phyloP scores from a whole-genome alignment of 2,113 vertebrate species.

The Tenrec ecaudatus region DNA sequence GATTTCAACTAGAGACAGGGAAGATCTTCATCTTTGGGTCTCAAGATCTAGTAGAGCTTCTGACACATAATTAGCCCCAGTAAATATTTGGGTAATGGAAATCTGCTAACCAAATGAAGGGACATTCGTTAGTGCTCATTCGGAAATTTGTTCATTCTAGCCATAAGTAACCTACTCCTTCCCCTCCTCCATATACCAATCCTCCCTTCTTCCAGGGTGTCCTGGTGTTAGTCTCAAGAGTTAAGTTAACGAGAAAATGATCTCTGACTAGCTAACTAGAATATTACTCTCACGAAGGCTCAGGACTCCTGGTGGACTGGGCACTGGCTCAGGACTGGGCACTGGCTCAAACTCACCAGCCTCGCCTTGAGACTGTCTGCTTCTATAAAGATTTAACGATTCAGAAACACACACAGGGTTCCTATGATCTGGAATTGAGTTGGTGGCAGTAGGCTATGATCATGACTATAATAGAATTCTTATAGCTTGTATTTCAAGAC shows the following conservation, averaged over 20 bases:
- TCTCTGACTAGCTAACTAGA: not conserved
- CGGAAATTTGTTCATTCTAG: not conserved
- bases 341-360: too few relatives aligned
- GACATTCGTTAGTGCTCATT: not conserved
- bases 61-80: not conserved
- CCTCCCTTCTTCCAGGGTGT: not conserved
- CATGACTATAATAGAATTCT: not conserved
- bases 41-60: slow-evolving; percentile 33
- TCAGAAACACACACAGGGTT: too few relatives aligned
- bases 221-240: not conserved
- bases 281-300: too few relatives aligned
- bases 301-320: too few relatives aligned
- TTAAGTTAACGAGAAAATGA: slow-evolving; percentile 3
- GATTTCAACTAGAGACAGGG: slow-evolving; percentile 41
- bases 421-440: not conserved
- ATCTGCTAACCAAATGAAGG: slow-evolving; percentile 41
- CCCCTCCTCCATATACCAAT: too few relatives aligned
- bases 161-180: not conserved
- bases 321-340: too few relatives aligned
- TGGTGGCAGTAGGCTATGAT: not conserved
- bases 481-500: not conserved
- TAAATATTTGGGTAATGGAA: slow-evolving; percentile 1
- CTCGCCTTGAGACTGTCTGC: too few relatives aligned
- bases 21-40: not conserved
- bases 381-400: too few relatives aligned